Base-by-base conservation (phyloP, 2,888 invertebrate genomes). In the Pegoplata infirma region DNA sequence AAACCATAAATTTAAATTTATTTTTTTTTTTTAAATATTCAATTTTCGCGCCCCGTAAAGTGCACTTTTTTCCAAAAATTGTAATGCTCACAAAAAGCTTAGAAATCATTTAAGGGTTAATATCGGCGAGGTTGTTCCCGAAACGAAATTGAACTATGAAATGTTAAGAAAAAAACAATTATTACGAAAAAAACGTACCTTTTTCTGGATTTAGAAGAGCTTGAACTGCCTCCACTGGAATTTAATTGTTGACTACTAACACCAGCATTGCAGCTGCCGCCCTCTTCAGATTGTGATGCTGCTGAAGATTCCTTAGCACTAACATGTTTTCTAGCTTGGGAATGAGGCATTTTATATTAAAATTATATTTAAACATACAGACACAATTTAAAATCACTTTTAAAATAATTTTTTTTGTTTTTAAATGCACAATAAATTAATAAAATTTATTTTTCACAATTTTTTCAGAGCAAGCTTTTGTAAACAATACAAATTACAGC, bases 191-290 rank as follows among this genome's bases (percentile, higher is more conserved):
- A 63, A 21, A 19, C 3, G 46, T 51, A 75, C 79, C 75, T 71
- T 72, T 75, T 79, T 3, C 79, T 25, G 1, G 56, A 23, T 67
- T 79, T 79, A 19, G 28, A 51, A 14, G 71, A 75, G n/a, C 36
- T 28, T 16, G 2, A 55, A 19, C 69, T 74, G 36, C 59, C 19
- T 8, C 28, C 36, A 51, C 63, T 71, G 2, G 25, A n/a, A 23
- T 63, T 79, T 12, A 67, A 21, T 8, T n/a, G 1, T 6, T 28
- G 12, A 58, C 17, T 75, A 40, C n/a, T 40, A 21, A 32, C 17
- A 1, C 10, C 59, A n/a, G 69, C 32, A 23, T 0, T 19, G 17
- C 21, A 12, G 21, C 25, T 59, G 40, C 28, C 53, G 49, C 10
- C 53, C 4, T 67, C 55, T 3, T 68, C 73, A 3, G 14, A 46